Conservation (phyloP, 2,797 vertebrate genomes). For the Sebastes wilsoni region DNA sequence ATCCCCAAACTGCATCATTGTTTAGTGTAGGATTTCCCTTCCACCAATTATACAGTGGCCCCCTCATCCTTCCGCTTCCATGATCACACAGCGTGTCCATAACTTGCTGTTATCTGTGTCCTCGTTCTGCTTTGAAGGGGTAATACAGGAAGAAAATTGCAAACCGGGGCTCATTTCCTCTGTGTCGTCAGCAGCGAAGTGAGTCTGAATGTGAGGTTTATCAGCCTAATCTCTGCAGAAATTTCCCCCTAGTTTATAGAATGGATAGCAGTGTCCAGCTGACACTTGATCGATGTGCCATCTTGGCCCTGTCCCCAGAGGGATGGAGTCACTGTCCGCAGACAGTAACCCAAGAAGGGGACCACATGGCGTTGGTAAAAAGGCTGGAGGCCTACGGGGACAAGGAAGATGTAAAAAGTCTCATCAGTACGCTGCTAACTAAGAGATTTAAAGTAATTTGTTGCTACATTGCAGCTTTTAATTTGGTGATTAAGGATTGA, state of each 20-base stretch:
- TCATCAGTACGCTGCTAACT: neutral
- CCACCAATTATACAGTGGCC: slow-evolving; percentile 63
- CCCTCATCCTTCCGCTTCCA: slow-evolving; percentile 48
- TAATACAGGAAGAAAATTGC: slow-evolving; percentile 33
- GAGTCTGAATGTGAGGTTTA: neutral
- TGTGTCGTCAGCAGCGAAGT: neutral
- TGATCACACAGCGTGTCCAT: slow-evolving; percentile 53
- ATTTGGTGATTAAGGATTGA: neutral
- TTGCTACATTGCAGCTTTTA: neutral
- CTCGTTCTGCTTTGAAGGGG: slow-evolving; percentile 57
- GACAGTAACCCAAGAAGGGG: slow-evolving; percentile 58
- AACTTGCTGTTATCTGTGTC: slow-evolving; percentile 56
- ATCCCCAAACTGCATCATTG: slow-evolving; percentile 41
- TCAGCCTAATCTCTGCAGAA: slow-evolving; percentile 16
- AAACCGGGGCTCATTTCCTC: slow-evolving; percentile 51
- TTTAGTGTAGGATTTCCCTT: slow-evolving; percentile 64
- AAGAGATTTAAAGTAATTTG: neutral
- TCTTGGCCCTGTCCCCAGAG: slow-evolving; percentile 38
- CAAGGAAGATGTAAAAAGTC: slow-evolving; percentile 3
- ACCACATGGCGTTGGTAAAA: slow-evolving; percentile 48
- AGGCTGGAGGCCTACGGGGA: slow-evolving; percentile 12
- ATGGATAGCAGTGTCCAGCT: slow-evolving; percentile 37
- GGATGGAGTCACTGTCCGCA: slow-evolving; percentile 31
- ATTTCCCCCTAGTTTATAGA: slow-evolving; percentile 15
- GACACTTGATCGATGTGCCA: slow-evolving; percentile 59